Base-by-base conservation (phyloP, 1,140 invertebrate genomes). In the Drosophila subpulchrella region DNA sequence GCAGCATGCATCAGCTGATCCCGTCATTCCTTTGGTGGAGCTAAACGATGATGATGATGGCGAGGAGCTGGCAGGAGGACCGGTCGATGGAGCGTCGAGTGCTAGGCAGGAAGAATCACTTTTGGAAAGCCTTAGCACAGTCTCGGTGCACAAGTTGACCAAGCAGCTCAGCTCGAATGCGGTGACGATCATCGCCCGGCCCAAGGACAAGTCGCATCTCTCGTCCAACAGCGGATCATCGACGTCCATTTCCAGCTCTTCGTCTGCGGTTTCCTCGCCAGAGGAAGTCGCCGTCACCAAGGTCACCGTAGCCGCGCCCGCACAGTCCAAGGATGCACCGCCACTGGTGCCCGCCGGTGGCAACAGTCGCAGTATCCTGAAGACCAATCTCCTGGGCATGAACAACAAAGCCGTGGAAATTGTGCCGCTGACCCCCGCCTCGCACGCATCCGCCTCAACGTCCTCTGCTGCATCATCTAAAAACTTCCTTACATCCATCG, bases 161-260 rank as follows among this genome's bases (percentile, higher is more conserved):
- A 91, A 91, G 53, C 91, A 92, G 55, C 76, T 92, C 6, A 92
- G 84, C 55, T 83, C 90, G 3, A 92, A 92, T 75, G 90, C 91
- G 6, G 91, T 92, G 0, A 92, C 91, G 13, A 92, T 92, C 6
- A 92, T 75, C 15, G 91, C 91, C 13, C 78, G 91, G 6, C 88
- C 91, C 27, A 92, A 91, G 65, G 90, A 91, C 3, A 67, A 66
- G 34, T 39, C 61, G 20, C 41, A 67, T 30, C 53, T 58, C 2
- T 20, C n/a, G n/a, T 32, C 54, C 15, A 66, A n/a, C 24, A 47
- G 42, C 27, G 6, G 46, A 20, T 36, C 55, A 6, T 36, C 48
- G 7, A 17, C 12, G 11, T 54, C 44, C n/a, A 24, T 1, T 39
- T 59, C 54, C 27, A 63, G 55, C 17, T 36, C 39, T 11, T 59